Conservation (phyloP, 2,113 vertebrate species). For the Eptatretus burgeri region DNA sequence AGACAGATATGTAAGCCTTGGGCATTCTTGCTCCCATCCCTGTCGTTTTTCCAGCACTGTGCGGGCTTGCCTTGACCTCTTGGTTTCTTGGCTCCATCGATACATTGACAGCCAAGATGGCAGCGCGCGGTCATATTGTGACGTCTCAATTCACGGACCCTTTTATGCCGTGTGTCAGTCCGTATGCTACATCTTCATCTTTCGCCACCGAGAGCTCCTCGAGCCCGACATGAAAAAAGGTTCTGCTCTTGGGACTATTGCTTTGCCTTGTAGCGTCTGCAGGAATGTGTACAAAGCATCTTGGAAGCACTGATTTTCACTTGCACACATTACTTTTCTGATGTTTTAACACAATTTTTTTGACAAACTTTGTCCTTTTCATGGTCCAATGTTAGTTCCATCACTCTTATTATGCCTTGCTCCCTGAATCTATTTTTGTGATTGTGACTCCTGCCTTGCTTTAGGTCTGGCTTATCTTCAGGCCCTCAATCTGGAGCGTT, state of each 20-base stretch:
- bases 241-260: conserved; percentile 11
- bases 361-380: too few species aligned
- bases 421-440: too few species aligned
- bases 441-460: too few species aligned
- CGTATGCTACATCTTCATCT: conserved; percentile 54
- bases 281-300: too few species aligned
- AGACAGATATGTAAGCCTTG: background rate
- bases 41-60: conserved; percentile 28
- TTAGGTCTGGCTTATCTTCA: conserved; percentile 59
- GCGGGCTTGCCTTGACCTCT: conserved; percentile 53
- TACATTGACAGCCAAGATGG: conserved; percentile 61
- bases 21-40: background rate
- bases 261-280: too few species aligned
- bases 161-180: conserved; percentile 71
- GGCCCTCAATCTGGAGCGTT: conserved; percentile 58
- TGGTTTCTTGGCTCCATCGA: conserved; percentile 51
- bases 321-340: too few species aligned
- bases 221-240: conserved; percentile 58
- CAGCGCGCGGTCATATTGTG: conserved; percentile 36
- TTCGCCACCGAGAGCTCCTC: conserved; percentile 46
- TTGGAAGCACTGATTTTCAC: too few species aligned
- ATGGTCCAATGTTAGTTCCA: too few species aligned
- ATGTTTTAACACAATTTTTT: too few species aligned
- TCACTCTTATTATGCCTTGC: too few species aligned
- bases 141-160: conserved; percentile 45